Percentiles rank a stretch among this genome's conserved stretches.
These are phyloP conservation scores for Schizopygopsis malacanthus DNA, from an alignment of 2,797 vertebrate species.

Conservation along the genomic window DNA sequence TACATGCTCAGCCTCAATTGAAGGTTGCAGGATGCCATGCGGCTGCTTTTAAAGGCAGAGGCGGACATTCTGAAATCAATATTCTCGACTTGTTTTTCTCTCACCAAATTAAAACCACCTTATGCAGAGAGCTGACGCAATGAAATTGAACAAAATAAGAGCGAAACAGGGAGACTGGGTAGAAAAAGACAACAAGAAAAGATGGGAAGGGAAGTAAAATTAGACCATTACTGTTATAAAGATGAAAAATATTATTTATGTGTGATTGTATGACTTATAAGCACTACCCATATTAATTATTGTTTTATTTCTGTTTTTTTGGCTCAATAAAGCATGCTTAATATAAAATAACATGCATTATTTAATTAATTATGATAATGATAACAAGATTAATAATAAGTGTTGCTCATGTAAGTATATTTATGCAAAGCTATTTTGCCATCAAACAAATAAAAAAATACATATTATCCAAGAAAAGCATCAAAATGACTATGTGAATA, in stretches of 20 bases:
- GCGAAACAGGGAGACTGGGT: neutral
- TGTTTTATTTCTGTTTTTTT: neutral
- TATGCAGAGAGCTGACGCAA: conserved; percentile 70
- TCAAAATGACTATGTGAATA: neutral
- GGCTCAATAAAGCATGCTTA: neutral
- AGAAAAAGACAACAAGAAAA: conserved; percentile 31
- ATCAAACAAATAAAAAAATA: neutral
- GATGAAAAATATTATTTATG: neutral
- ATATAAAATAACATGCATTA: neutral
- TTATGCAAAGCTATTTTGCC: neutral
- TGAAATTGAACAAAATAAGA: conserved; percentile 45
- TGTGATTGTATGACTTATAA: neutral
- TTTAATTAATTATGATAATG: neutral
- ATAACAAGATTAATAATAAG: neutral
- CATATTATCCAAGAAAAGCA: neutral
- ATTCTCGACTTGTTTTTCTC: conserved; percentile 80
- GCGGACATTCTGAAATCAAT: conserved; percentile 78
- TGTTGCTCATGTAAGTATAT: neutral
- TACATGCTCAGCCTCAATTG: conserved; percentile 87
- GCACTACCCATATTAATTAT: neutral
- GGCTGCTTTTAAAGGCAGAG: conserved; percentile 68
- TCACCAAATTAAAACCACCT: conserved; percentile 82
- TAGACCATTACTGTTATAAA: neutral
- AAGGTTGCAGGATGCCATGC: conserved; percentile 84
- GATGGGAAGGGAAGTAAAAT: conserved; percentile 52